Conservation (phyloP, 2,888 invertebrate species). For the Hofmannophila pseudospretella region DNA sequence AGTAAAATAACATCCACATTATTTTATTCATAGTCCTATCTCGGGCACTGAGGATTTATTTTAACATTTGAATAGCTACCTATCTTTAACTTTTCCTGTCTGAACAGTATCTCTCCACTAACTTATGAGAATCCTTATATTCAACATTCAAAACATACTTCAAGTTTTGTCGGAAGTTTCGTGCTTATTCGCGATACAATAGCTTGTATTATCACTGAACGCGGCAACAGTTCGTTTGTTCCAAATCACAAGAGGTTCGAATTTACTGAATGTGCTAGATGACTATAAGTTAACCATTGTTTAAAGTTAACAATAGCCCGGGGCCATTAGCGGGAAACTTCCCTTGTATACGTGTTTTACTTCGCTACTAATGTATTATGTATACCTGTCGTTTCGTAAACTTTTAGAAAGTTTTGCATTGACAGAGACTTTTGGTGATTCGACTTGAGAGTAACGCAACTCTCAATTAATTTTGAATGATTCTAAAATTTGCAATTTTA, state of each 20-base stretch:
- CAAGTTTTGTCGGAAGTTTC: constrained; percentile 6
- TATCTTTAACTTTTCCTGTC: too few species aligned
- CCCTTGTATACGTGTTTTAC: constrained; percentile 1
- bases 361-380: constrained; percentile 1
- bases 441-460: too few species aligned
- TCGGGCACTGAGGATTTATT: too few species aligned
- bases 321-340: constrained; percentile 4
- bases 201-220: constrained; percentile 3
- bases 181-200: constrained; percentile 4
- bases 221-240: constrained; percentile 4
- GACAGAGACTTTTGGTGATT: too few species aligned
- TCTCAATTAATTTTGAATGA: too few species aligned
- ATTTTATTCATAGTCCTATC: too few species aligned
- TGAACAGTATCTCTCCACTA: neutral
- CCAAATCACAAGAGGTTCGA: constrained; percentile 5
- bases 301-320: constrained; percentile 7
- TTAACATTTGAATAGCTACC: too few species aligned
- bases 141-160: neutral
- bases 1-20: too few species aligned
- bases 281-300: constrained; percentile 9
- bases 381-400: neutral
- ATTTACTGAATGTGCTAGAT: constrained; percentile 6
- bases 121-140: neutral
- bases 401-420: too few species aligned
- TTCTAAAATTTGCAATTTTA: too few species aligned